Evolutionary conservation across 1,140 invertebrate species (phyloP).

Genomic region (Drosophila lacteicornis): DNA sequence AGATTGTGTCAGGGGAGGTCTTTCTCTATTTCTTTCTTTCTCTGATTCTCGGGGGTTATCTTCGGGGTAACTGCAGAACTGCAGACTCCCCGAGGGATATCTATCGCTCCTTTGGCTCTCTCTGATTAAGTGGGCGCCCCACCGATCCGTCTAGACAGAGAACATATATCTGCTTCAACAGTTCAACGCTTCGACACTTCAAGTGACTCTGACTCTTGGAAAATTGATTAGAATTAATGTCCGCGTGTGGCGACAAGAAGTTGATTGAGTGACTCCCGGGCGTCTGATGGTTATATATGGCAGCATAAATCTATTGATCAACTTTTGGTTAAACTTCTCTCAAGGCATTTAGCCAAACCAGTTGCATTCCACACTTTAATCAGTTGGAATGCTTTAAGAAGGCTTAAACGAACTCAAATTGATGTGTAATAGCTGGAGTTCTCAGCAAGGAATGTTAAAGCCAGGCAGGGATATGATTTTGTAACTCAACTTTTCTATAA

Average conservation of each 20-base stretch:
- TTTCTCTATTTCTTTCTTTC: conserved; percentile 2
- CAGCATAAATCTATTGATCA: conserved; percentile 41
- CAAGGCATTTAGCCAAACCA: conserved; percentile 13
- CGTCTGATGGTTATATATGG: conserved; percentile 57
- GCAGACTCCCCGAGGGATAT: conserved; percentile 42
- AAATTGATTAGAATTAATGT: conserved; percentile 83
- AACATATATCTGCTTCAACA: conserved; percentile 37
- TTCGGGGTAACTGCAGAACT: conserved; percentile 16
- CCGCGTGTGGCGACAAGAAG: conserved; percentile 66
- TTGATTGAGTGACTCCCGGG: conserved; percentile 63
- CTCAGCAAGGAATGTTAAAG: neutral
- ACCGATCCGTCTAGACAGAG: conserved; percentile 49
- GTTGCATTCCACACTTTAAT: conserved; percentile 33
- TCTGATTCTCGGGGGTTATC: conserved; percentile 16
- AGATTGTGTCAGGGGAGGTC: conserved; percentile 57
- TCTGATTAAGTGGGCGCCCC: conserved; percentile 79
- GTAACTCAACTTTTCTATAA: too few species aligned
- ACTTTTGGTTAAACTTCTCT: conserved; percentile 22
- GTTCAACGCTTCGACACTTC: conserved; percentile 39
- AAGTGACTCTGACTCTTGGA: conserved; percentile 13
- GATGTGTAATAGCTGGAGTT: conserved; percentile 12
- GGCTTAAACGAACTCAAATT: conserved; percentile 37
- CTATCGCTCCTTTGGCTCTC: conserved; percentile 28
- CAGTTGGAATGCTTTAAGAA: conserved; percentile 29
- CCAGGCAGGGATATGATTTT: neutral